phyloP scores from a whole-genome alignment of 2,888 invertebrate species.

The Dynastes hyllus region DNA sequence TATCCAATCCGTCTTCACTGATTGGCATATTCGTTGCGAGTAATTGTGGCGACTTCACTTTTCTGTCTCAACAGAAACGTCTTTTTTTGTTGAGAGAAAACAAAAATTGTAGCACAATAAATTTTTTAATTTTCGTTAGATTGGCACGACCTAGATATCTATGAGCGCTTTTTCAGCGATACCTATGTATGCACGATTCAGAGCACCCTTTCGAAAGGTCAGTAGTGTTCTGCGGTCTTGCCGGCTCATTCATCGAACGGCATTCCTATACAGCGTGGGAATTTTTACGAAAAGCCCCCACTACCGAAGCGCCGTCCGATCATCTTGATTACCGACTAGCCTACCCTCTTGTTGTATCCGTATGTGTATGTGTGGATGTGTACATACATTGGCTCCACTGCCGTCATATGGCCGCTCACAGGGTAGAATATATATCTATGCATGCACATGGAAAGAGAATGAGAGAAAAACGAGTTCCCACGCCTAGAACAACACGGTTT shows the following conservation, averaged over 20 bases:
- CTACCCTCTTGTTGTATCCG: constrained; percentile 31
- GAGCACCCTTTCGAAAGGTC: constrained; percentile 57
- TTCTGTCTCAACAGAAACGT: too few species aligned
- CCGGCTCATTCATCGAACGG: constrained; percentile 54
- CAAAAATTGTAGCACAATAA: too few species aligned
- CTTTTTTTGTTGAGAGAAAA: too few species aligned
- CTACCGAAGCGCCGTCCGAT: constrained; percentile 42
- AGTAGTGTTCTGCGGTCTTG: constrained; percentile 51
- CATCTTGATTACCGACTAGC: constrained; percentile 43
- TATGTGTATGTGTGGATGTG: neutral
- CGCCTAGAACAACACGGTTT: constrained; percentile 53
- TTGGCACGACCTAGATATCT: neutral
- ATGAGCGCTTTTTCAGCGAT: neutral
- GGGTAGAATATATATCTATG: constrained; percentile 51
- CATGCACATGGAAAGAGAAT: constrained; percentile 47
- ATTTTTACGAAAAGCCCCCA: constrained; percentile 58
- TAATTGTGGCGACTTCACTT: too few species aligned
- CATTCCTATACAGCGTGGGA: constrained; percentile 63
- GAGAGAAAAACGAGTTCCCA: constrained; percentile 55
- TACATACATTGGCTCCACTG: constrained; percentile 6
- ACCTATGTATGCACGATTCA: neutral
- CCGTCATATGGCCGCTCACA: too few species aligned
- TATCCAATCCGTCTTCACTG: constrained; percentile 77
- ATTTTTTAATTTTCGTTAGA: too few species aligned
- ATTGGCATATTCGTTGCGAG: constrained; percentile 73